Percentiles rank a stretch among this genome's conserved stretches.
phyloP scores from a whole-genome alignment of 2,888 invertebrate species.

The Sicus ferrugineus region DNA sequence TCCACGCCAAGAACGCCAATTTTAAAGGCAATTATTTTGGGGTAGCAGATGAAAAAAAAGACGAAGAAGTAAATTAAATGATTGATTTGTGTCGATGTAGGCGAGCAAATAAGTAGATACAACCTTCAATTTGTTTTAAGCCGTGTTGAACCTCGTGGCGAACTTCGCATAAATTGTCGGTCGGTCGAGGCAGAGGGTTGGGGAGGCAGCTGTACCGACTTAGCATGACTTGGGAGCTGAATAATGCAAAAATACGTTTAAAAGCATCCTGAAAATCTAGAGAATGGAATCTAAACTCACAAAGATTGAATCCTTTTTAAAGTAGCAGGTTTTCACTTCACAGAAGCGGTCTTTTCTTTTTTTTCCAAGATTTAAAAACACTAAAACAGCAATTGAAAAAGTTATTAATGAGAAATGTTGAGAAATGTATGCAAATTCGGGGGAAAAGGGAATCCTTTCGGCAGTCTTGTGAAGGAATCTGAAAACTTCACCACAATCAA shows the following conservation, averaged over 20 bases:
- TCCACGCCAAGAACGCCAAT: slow-evolving; percentile 5
- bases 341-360: too few species aligned
- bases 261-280: too few species aligned
- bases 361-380: neutral
- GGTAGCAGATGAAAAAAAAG: slow-evolving; percentile 4
- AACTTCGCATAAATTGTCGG: slow-evolving; percentile 2
- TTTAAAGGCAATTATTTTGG: slow-evolving; percentile 33
- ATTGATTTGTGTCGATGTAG: slow-evolving; percentile 53
- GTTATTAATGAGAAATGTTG: too few species aligned
- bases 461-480: slow-evolving; percentile 32
- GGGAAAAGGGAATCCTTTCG: slow-evolving; percentile 40
- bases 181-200: too few species aligned
- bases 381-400: too few species aligned
- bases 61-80: slow-evolving; percentile 59
- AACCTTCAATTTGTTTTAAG: slow-evolving; percentile 23
- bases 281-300: too few species aligned
- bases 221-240: too few species aligned
- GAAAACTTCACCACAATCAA: slow-evolving; percentile 27
- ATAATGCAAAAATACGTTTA: too few species aligned
- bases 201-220: too few species aligned
- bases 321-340: too few species aligned
- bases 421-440: neutral
- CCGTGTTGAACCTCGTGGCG: too few species aligned
- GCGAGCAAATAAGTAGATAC: neutral
- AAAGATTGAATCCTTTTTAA: too few species aligned